Base-by-base conservation (phyloP, 2,888 invertebrate genomes). In the Sturmia bella region DNA sequence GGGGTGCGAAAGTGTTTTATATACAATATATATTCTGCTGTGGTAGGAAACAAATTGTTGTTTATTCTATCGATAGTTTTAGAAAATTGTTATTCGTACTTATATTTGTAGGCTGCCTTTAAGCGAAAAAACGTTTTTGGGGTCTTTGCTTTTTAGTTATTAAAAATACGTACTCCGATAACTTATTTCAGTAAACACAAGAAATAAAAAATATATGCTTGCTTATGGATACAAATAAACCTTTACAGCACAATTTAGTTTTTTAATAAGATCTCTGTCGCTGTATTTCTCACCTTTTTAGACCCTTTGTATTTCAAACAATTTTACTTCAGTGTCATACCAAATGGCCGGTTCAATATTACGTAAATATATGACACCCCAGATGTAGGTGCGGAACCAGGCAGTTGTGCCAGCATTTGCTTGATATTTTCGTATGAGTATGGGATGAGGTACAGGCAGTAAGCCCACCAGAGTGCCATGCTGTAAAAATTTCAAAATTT, bases 301-400 rank as follows among this genome's bases (percentile, higher is more conserved):
- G 79, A 98, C 96, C 88, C 97, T 93, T 91, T 99, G 99, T 88
- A 99, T 99, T 93, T 99, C 99, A 92, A 99, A 99, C 84, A 99
- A 92, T 91, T 99, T 99, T 64, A 99, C 99, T 89, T 99, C 98
- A 0, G 99, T 99, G 90, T 99, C 99, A 91, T 99, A 99, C 99
- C 99, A 99, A 85, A 99, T 96, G 0, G 99, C 99, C 12, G 99
- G 99, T 90, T 99, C 99, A 70, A 98, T 96, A 91, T 99, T 99
- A 95, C 98, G 95, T 87, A 99, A 93, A 91, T 99, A 99, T 85
- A 99, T 99, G 72, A 99, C 98, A 64, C 99, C 99, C 99, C 99
- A 99, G 94, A 99, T 97, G 91, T 99, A 99, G 0, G 99, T 99
- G 73, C 99, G 93, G 92, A 99, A 99, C 99, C 99, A 99, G 88